Evolutionary conservation across 2,888 invertebrate genomes (phyloP).

Genomic region (Ochlodes sylvanus): DNA sequence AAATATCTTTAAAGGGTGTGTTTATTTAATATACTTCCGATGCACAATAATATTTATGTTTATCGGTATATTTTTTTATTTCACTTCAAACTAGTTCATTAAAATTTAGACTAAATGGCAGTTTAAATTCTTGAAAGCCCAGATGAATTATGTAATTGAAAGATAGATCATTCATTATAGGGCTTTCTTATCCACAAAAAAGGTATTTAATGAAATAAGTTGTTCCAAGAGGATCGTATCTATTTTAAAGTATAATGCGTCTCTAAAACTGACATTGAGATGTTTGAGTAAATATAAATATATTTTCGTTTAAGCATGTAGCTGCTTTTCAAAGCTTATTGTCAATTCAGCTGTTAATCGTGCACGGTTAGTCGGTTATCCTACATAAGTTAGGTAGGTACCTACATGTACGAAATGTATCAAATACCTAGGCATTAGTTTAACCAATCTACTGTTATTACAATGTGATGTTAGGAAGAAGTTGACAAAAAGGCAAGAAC

Average conservation of each 20-base stretch:
- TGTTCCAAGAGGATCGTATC: background rate
- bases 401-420: conserved; percentile 28
- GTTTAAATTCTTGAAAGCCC: background rate
- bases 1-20: too few relatives aligned
- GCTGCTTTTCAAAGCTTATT: conserved; percentile 47
- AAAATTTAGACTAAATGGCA: background rate
- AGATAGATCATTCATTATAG: background rate
- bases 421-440: conserved; percentile 42
- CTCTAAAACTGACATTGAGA: conserved; percentile 1
- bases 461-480: conserved; percentile 65
- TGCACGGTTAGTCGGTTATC: conserved; percentile 17
- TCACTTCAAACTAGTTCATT: background rate
- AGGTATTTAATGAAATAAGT: background rate
- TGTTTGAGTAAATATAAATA: conserved; percentile 5
- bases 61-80: background rate
- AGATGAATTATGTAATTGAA: background rate
- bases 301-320: background rate
- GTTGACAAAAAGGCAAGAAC: conserved; percentile 67
- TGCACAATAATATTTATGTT: background rate
- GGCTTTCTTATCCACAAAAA: background rate
- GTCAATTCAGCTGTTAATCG: conserved; percentile 55
- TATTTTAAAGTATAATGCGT: background rate
- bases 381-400: background rate
- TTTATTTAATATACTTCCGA: background rate
- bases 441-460: background rate